A percentile compares a stretch with the other conserved stretches of the same genome.
Conservation (phyloP, 2,888 invertebrate genomes). For the Gisinianus flammeolus region DNA sequence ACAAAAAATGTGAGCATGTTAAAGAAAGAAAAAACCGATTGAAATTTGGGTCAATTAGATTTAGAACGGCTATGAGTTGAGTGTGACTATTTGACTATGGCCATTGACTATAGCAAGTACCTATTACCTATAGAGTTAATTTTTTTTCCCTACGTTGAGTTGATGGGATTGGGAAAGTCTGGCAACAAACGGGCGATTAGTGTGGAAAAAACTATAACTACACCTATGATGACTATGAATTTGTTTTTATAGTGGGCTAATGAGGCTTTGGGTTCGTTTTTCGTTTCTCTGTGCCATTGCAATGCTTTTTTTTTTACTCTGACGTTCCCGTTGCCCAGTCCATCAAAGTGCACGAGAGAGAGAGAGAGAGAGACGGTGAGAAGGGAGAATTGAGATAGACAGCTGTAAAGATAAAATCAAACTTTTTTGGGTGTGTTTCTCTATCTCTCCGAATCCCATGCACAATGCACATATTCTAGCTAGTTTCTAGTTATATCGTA, state of each 20-base stretch:
- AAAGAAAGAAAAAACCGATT: constrained; percentile 14
- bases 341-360: constrained; percentile 12
- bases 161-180: too few species aligned
- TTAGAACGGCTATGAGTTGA: too few species aligned
- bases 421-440: constrained; percentile 19
- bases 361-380: constrained; percentile 6
- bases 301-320: neutral
- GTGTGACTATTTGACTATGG: too few species aligned
- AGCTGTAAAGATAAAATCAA: constrained; percentile 12
- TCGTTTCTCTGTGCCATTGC: neutral
- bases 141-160: too few species aligned
- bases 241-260: constrained; percentile 5
- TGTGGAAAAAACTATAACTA: neutral
- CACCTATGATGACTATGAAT: neutral
- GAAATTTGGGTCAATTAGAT: constrained; percentile 33
- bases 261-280: constrained; percentile 15
- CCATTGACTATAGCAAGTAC: too few species aligned
- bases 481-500: too few species aligned
- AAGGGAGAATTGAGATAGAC: constrained; percentile 7
- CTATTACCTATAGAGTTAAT: too few species aligned
- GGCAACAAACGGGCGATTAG: too few species aligned
- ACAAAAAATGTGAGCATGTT: too few species aligned
- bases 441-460: neutral
- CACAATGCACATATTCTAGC: too few species aligned
- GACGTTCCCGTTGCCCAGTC: neutral